Evolutionary conservation across 2,797 vertebrate species (phyloP), one percentile per base, ranked within the genome.

Genomic region (Melanotaenia boesemani): DNA sequence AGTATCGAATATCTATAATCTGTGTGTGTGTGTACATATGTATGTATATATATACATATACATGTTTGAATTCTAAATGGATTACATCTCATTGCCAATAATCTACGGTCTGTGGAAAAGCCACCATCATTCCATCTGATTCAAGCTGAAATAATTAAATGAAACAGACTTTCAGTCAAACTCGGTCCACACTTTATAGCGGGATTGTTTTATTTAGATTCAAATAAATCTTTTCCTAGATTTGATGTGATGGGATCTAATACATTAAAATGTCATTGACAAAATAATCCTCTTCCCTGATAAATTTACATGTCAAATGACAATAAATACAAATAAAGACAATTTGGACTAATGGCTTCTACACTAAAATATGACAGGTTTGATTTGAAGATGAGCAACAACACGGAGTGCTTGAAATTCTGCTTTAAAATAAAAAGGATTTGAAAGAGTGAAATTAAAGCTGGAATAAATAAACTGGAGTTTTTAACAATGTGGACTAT

Each of bases 131-230:
- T 6, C 1, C 16, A 46, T 44, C 41, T 6, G 44, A 20, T 20
- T 7, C 6, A 20, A 20, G 18, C 44, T 46, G 44, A 48, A 50
- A 50, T 11, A 13, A 39, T 39, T 10, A 22, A 20, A 1, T 18
- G 6, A n/a, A 20, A 48, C 44, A 48, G 18, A 18, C 20, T 6
- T 9, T 20, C 20, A n/a, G 2, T 16, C 61, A 77, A 6, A 63
- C 48, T 68, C 54, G 72, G 32, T 74, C 36, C 22, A 52, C 30
- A 1, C 24, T 46, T 83, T 76, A 76, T 67, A 86, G 79, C 88
- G 76, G 83, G 84, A 83, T 83, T 37, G 34, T 78, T 91, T 94
- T 91, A 94, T 92, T 93, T 55, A 68, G 76, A 86, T 80, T 91
- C 63, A 84, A 90, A 88, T 48, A 81, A 68, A 89, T 86, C 16